These are phyloP conservation scores for Epirrhoe tristata DNA, from an alignment of 2,888 invertebrate genomes.

Conservation along the genomic window DNA sequence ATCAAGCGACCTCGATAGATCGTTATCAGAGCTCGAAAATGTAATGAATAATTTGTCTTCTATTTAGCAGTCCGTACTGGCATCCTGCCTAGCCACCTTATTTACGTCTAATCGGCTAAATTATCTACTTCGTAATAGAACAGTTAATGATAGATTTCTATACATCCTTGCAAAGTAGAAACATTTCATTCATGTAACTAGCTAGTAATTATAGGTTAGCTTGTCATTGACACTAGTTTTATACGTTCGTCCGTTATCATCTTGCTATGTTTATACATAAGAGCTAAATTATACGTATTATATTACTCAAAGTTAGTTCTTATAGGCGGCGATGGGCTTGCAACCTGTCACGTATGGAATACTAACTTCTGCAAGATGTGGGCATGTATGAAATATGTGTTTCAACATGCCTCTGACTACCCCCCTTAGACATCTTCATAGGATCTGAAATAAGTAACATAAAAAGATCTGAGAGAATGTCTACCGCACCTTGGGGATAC, in stretches of 20 bases:
- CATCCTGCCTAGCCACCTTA: slow-evolving; percentile 44
- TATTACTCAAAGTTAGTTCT: too few species aligned
- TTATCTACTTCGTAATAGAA: slow-evolving; percentile 43
- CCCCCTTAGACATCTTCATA: too few species aligned
- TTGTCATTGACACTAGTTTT: slow-evolving; percentile 30
- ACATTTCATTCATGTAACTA: slow-evolving; percentile 34
- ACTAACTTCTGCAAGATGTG: too few species aligned
- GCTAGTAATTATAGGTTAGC: slow-evolving; percentile 26
- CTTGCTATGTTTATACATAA: neutral
- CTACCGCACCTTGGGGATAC: too few species aligned
- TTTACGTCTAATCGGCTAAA: slow-evolving; percentile 43
- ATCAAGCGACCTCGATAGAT: slow-evolving; percentile 60
- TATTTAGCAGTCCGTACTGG: slow-evolving; percentile 47
- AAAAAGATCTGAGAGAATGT: too few species aligned
- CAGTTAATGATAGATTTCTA: slow-evolving; percentile 42
- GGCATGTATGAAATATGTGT: too few species aligned
- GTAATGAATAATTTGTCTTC: slow-evolving; percentile 61
- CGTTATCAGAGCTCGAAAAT: slow-evolving; percentile 61
- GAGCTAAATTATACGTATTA: too few species aligned
- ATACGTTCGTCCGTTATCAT: slow-evolving; percentile 1
- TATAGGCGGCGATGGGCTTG: too few species aligned
- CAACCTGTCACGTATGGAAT: too few species aligned
- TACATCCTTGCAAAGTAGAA: slow-evolving; percentile 42
- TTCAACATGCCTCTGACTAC: too few species aligned
- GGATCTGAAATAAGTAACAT: too few species aligned